Evolutionary conservation across 2,888 invertebrate species (phyloP).

Genomic region (Cephus pygmeus): DNA sequence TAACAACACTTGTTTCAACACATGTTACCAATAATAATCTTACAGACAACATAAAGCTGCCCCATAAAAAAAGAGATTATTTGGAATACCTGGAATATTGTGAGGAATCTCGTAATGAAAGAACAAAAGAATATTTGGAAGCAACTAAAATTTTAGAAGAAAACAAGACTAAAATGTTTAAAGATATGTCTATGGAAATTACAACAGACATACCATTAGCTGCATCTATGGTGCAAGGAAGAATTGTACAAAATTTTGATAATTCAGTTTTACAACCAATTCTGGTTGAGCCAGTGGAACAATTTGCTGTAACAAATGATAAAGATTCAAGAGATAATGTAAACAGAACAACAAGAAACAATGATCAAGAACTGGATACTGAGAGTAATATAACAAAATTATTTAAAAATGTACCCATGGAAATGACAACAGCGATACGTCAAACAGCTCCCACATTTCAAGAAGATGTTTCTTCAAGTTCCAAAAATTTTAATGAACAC

Average conservation of each 20-base stretch:
- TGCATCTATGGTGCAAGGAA: not conserved
- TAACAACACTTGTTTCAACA: conserved; percentile 20
- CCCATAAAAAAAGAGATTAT: not conserved
- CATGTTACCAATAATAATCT: not conserved
- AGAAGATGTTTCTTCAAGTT: not conserved
- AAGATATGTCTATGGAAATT: conserved; percentile 21
- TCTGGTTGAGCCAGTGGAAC: conserved; percentile 1
- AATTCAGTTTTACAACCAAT: not conserved
- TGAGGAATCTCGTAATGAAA: not conserved
- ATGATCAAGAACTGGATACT: not conserved
- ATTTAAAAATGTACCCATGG: conserved; percentile 22
- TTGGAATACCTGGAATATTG: not conserved
- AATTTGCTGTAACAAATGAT: not conserved
- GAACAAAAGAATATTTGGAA: conserved; percentile 12
- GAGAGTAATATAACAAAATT: not conserved
- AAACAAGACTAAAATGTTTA: conserved; percentile 16
- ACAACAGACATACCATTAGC: conserved; percentile 13
- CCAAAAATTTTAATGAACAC: not conserved
- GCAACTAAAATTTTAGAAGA: not conserved
- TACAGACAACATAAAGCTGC: not conserved
- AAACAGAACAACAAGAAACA: not conserved
- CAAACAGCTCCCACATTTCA: not conserved
- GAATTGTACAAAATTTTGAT: not conserved
- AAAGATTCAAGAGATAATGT: not conserved
- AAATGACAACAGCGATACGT: conserved; percentile 9